These are phyloP conservation scores for Pitangus sulphuratus DNA, from an alignment of 2,797 vertebrate genomes.

Conservation along the genomic window DNA sequence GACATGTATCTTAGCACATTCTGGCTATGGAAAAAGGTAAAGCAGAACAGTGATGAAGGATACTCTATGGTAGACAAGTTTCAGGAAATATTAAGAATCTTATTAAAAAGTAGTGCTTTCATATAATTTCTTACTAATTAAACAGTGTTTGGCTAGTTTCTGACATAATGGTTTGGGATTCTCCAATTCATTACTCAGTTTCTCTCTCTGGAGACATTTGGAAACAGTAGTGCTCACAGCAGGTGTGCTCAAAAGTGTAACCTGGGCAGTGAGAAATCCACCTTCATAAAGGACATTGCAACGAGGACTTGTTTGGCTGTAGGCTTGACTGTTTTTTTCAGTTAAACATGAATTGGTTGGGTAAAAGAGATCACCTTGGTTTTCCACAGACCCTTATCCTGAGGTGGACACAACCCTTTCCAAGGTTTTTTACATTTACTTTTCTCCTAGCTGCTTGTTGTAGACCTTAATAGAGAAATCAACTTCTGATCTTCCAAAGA, in stretches of 20 bases:
- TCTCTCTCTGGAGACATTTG: not conserved
- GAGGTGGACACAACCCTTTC: not conserved
- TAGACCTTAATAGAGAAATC: not conserved
- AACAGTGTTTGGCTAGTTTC: not conserved
- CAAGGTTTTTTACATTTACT: not conserved
- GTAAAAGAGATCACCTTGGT: not conserved
- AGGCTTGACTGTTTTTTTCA: not conserved
- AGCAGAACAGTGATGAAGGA: not conserved
- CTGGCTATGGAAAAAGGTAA: not conserved
- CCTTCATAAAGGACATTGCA: not conserved
- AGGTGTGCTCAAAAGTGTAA: rapidly evolving
- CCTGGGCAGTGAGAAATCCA: not conserved
- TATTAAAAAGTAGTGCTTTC: not conserved
- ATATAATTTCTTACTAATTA: not conserved
- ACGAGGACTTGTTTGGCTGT: not conserved
- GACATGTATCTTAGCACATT: not conserved
- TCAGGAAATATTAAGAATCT: not conserved
- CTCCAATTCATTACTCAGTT: not conserved
- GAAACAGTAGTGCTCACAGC: not conserved
- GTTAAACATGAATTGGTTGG: not conserved
- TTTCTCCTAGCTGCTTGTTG: not conserved
- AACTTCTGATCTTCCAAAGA: not conserved
- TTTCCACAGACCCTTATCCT: not conserved
- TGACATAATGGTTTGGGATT: not conserved
- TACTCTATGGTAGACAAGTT: not conserved